These are phyloP conservation scores for Hybognathus amarus DNA, from an alignment of 2,797 vertebrate genomes.

Conservation along the genomic window DNA sequence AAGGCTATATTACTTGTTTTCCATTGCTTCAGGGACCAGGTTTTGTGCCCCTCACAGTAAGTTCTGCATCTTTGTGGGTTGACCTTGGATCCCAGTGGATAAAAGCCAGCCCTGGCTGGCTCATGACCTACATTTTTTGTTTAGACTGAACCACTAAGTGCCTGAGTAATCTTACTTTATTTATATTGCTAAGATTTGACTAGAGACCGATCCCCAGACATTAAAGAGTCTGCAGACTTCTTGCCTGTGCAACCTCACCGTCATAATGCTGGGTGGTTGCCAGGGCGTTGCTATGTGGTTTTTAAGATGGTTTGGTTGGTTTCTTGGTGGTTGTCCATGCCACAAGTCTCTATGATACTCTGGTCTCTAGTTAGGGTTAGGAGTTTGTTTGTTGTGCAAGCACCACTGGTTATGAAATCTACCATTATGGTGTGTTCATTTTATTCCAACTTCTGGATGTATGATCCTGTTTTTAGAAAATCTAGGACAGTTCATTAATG, in stretches of 20 bases:
- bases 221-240: neutral
- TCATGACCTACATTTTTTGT: conserved; percentile 4
- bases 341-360: neutral
- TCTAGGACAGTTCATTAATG: neutral
- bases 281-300: neutral
- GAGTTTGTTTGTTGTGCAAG: neutral
- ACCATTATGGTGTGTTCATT: conserved; percentile 7
- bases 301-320: neutral
- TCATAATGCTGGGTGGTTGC: neutral
- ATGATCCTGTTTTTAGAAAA: neutral
- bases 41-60: conserved; percentile 11
- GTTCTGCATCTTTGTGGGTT: conserved; percentile 7
- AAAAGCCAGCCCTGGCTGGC: conserved; percentile 2
- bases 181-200: neutral
- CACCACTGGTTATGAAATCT: neutral
- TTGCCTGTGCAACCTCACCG: neutral
- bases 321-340: neutral
- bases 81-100: neutral
- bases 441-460: neutral
- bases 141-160: neutral
- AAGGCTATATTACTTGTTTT: neutral
- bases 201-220: neutral
- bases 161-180: neutral
- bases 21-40: neutral
- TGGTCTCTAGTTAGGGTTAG: neutral